Evolutionary conservation across 1,140 invertebrate genomes (phyloP).

Genomic region (Dolichoris vasculosae): DNA sequence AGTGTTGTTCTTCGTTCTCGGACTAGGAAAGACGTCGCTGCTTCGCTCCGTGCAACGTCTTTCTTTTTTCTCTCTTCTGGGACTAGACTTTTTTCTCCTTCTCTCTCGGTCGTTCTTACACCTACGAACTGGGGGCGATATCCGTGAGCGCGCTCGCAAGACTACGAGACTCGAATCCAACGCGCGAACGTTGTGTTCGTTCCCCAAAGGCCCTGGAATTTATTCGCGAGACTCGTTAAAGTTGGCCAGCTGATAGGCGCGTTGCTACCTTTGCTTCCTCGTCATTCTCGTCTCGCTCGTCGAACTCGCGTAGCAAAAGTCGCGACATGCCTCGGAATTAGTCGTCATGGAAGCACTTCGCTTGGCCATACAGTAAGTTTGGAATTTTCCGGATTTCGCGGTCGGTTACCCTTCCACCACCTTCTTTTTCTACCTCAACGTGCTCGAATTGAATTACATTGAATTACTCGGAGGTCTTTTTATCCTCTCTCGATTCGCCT

Average conservation of each 20-base stretch:
- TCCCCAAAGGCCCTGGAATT: neutral
- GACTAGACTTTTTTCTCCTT: neutral
- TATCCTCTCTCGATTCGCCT: neutral
- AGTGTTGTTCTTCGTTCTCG: neutral
- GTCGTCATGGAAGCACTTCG: conserved; percentile 66
- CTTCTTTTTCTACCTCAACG: neutral
- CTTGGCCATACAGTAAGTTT: conserved; percentile 70
- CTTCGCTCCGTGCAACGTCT: neutral
- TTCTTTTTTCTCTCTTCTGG: neutral
- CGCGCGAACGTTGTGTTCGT: too few species aligned
- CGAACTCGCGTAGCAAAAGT: neutral
- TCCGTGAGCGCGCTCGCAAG: too few species aligned
- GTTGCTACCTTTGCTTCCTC: neutral
- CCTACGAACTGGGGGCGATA: too few species aligned
- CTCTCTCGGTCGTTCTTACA: neutral
- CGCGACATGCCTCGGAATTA: neutral
- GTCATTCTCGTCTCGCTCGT: neutral
- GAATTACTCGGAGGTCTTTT: too few species aligned
- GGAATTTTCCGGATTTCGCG: conserved; percentile 41
- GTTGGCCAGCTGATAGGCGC: neutral
- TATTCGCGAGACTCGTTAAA: neutral
- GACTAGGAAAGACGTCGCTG: neutral
- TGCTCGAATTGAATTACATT: neutral
- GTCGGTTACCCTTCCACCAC: neutral
- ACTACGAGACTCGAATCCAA: too few species aligned